phyloP scores from a whole-genome alignment of 2,797 vertebrate species.

The Aulostomus chinensis region DNA sequence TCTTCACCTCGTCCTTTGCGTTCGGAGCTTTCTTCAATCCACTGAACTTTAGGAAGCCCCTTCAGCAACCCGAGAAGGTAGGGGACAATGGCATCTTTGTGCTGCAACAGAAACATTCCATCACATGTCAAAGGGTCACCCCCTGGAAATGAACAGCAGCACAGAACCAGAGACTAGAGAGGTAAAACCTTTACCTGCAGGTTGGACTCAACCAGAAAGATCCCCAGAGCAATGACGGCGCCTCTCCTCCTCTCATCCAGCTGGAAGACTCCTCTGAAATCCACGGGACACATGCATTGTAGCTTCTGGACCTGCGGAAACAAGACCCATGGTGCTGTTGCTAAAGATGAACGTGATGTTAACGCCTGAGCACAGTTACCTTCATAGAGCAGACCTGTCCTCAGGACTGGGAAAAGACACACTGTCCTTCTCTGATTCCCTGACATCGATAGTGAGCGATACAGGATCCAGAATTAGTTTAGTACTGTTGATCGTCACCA shows the following conservation, averaged over 20 bases:
- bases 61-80: slow-evolving; percentile 92
- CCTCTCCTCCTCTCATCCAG: slow-evolving; percentile 95
- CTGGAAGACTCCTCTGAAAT: slow-evolving; percentile 94
- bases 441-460: too few relatives aligned
- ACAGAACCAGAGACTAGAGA: too few relatives aligned
- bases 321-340: too few relatives aligned
- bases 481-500: too few relatives aligned
- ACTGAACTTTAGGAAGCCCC: slow-evolving; percentile 93
- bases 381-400: too few relatives aligned
- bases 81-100: slow-evolving; percentile 91
- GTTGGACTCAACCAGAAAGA: slow-evolving; percentile 96
- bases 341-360: too few relatives aligned
- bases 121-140: background rate
- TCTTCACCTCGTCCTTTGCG: slow-evolving; percentile 87
- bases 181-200: slow-evolving; percentile 83
- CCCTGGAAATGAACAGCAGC: background rate
- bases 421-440: too few relatives aligned
- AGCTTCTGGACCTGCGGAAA: slow-evolving; percentile 90
- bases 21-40: slow-evolving; percentile 95
- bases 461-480: too few relatives aligned
- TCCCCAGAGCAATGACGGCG: slow-evolving; percentile 94
- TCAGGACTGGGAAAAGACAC: too few relatives aligned
- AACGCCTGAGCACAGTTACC: too few relatives aligned
- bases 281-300: slow-evolving; percentile 97
- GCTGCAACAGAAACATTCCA: slow-evolving; percentile 76